Base-by-base conservation (phyloP, 92 coral and sea anemone genomes). In the Phymanthus crucifer region DNA sequence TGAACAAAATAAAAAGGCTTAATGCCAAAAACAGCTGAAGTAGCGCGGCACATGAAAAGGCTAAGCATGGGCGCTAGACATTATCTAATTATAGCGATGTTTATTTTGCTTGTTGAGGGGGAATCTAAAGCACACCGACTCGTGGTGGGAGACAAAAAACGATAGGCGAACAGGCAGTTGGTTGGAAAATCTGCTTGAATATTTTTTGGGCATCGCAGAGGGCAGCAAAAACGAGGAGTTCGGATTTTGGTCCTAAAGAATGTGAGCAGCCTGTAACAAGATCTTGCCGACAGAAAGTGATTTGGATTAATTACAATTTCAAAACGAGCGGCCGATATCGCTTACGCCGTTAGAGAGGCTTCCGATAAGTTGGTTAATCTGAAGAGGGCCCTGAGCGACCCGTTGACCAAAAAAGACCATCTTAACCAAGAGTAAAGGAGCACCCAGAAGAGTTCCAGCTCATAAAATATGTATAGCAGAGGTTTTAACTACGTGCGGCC, bases 11-110 rank as follows among this genome's bases (percentile, higher is more conserved):
- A 70, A n/a, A 48, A 78, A 45, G 36, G 67, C 69, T n/a, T 93
- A 93, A 93, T 90, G 94, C 76, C 69, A 76, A 77, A 93, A 93
- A 78, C 94, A 90, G 86, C 88, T 93, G 91, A 91, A 85, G 40
- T 50, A 18, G 48, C 66, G 94, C 94, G 97, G 94, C 92, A 93
- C 90, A 93, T 90, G 61, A 85, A 93, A 93, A 82, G 86, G 72
- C 32, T 48, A 93, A 71, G 74, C 77, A 73, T 61, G 80, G 91
- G 91, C 89, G 84, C 89, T 91, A 79, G 84, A 82, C 84, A 86
- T 90, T 83, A 87, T 93, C 97, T 86, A 91, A 93, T 93, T 93
- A 93, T 86, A 85, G 85, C 66, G 43, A 46, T 93, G 94, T 93
- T 92, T 93, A 87, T 87, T 93, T 93, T 90, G 84, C 86, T 90